Conservation (phyloP, 2,888 invertebrate species). For the Drosophila macrospina region DNA sequence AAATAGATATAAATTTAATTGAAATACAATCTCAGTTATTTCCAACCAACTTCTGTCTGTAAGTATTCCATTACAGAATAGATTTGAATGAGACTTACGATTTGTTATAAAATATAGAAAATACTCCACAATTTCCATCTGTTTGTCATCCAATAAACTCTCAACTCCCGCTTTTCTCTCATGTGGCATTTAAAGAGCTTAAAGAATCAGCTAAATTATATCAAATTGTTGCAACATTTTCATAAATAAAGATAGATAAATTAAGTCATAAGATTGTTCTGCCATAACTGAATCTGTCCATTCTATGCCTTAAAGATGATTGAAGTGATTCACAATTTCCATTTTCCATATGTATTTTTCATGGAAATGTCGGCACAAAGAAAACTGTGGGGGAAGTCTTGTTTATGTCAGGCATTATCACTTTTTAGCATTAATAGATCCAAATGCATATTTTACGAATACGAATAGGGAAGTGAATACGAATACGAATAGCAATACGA, state of each 20-base stretch:
- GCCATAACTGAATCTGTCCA: neutral
- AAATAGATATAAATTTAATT: no score
- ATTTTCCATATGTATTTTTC: constrained; percentile 7
- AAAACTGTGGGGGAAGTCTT: constrained; percentile 14
- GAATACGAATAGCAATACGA: neutral
- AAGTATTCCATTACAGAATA: no score
- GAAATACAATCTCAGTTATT: no score
- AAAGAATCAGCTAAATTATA: neutral
- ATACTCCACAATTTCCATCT: neutral
- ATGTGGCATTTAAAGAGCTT: neutral
- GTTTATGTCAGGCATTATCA: constrained; percentile 73
- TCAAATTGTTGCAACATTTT: neutral
- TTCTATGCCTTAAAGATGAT: neutral
- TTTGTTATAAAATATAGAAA: neutral
- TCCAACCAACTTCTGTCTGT: no score
- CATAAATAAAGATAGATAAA: neutral
- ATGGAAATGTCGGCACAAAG: constrained; percentile 2
- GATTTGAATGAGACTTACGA: neutral
- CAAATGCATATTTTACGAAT: constrained; percentile 77
- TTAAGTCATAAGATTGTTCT: neutral
- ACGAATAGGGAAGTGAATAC: constrained; percentile 28
- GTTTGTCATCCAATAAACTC: neutral
- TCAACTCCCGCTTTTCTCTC: neutral
- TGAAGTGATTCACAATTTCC: neutral
- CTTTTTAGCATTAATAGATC: constrained; percentile 72